Evolutionary conservation across 2,797 vertebrate species (phyloP).

Genomic region (Lithobates pipiens): DNA sequence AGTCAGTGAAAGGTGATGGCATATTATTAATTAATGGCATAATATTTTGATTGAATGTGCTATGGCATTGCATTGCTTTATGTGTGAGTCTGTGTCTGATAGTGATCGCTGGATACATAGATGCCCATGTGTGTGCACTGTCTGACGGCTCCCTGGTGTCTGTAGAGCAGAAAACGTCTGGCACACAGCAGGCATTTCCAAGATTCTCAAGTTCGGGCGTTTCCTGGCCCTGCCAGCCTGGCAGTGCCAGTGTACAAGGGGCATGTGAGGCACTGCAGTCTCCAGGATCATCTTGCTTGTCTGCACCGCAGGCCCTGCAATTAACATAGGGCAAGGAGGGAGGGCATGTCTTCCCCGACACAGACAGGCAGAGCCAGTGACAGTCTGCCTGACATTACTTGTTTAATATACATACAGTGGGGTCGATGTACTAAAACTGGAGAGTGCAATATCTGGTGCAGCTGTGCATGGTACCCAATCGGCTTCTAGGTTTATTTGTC

Average conservation of each 20-base stretch:
- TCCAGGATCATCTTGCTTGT: slow-evolving; percentile 7
- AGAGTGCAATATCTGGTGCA: too few species aligned
- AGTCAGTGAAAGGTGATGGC: too few species aligned
- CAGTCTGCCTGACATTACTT: too few species aligned
- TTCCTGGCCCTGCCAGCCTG: slow-evolving; percentile 12
- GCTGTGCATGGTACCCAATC: too few species aligned
- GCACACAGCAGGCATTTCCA: slow-evolving; percentile 12
- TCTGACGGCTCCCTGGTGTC: slow-evolving; percentile 21
- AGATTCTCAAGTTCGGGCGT: background rate
- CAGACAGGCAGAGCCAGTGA: background rate
- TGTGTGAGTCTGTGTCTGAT: background rate
- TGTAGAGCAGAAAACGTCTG: background rate
- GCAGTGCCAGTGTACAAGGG: slow-evolving; percentile 28
- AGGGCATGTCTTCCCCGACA: slow-evolving; percentile 21
- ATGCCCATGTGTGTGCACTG: slow-evolving; percentile 12
- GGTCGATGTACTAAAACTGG: too few species aligned
- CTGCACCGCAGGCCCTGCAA: slow-evolving; percentile 33
- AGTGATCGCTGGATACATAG: background rate
- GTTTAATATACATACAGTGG: too few species aligned
- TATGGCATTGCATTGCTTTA: slow-evolving; percentile 4
- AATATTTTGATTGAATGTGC: too few species aligned
- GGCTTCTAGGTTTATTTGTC: too few species aligned
- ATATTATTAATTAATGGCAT: too few species aligned
- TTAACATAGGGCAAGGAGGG: slow-evolving; percentile 32
- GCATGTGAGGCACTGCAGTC: background rate